Base-by-base conservation (phyloP, 37 sponge, comb jelly and placozoan species). In the Ephydatia muelleri region DNA sequence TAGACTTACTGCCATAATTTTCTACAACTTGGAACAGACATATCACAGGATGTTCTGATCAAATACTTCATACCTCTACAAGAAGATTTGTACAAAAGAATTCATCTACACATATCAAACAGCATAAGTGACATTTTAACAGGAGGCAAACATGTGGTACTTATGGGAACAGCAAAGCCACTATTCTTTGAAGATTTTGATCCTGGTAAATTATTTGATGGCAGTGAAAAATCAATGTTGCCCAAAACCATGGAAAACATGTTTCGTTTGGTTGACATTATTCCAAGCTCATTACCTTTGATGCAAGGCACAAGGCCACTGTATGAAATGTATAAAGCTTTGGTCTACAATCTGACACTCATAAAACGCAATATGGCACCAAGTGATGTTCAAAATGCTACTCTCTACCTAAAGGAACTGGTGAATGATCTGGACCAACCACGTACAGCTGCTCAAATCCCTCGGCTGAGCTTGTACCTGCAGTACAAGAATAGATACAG, bases 401-500 rank as follows among this genome's bases (percentile, higher is more conserved):
- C 72, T 30, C 13, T 3, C 0, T 82, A 72, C 48, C 72, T 82
- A 22, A 39, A 72, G 31, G 82, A 82, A 73, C 36, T 26, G 8
- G 72, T 82, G 23, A 49, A 34, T 12, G 82, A 82, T 34, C 48
- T 43, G 1, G 30, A 2, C 14, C 9, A 23, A 35, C 0, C 2
- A 34, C 38, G 5, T 14, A 27, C n/a, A 28, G 25, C 34, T 19
- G 16, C 12, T 57, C 57, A 14, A 5, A 40, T 38, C 0, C 82
- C 82, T 12, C 71, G 81, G 35, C 40, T 87, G 33, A 87, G 40
- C 26, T 70, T 87, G 13, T 87, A 87, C 67, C 35, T 81, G 29
- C 38, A 74, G 5, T 87, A 87, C 77, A 87, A 87, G 36, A 73
- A 75, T 29, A 36, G 21, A 31, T 87, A 87, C 67, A 38, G 72